Base-by-base conservation (phyloP, 1,140 invertebrate species). In the Caenorhabditis elegans region DNA sequence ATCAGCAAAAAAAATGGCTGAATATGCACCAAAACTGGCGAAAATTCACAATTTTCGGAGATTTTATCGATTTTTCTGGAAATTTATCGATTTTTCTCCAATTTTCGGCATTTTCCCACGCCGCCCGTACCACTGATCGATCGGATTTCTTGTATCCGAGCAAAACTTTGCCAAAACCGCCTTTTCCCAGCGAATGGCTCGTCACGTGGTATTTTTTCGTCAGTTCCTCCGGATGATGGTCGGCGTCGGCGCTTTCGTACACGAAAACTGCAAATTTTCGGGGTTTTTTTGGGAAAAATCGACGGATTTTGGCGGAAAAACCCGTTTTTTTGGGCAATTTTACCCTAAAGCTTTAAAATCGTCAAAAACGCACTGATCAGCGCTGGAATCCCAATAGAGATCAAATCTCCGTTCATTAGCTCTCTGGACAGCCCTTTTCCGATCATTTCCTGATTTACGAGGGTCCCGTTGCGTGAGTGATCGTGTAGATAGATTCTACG, bases 371-470 rank as follows among this genome's bases (percentile, higher is more conserved):
- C 3, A 70, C 60, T 70, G n/a, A 70, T 70, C 1, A 70, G 60
- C 5, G 60, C 60, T 6, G 60, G 60, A 11, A 70, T 70, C 8
- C 60, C 60, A 10, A 70, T 70, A 1, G 60, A 70, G 13, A 70
- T 70, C 34, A 70, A 70, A 70, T 70, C 60, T 70, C 60, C 60
- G 13, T 70, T 70, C 17, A 19, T 70, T n/a, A 70, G 60, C 34
- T 70, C 60, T 6, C 17, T 39, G 2, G 60, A 39, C n/a, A 39
- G 60, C 22, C 60, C 60, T 39, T 70, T 70, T 22, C 60, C 60
- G 34, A 70, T 39, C 60, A 70, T 70, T 39, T 70, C 60, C 34
- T 70, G 60, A 70, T 70, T 70, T 2, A 70, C 60, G 5, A 70
- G 34, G 4, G 60, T 70, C 10, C 60, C 60, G 13, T 70, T 70